Evolutionary conservation across 2,888 invertebrate species (phyloP), one percentile per base, ranked within the genome.

Genomic region (Thelaira solivaga): DNA sequence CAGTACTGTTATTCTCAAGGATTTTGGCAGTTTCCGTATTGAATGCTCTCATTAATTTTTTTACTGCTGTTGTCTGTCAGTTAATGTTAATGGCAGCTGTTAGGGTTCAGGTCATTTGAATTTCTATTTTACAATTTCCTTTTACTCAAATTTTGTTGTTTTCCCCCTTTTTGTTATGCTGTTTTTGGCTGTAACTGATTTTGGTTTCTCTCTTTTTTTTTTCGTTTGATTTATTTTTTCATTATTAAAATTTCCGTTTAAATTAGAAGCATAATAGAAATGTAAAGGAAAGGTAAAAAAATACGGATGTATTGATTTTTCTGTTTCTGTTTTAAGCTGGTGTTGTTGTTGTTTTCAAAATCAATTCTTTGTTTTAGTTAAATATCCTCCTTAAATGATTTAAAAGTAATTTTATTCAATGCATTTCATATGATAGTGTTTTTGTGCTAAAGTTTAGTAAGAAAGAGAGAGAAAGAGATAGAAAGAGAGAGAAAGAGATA

Each of bases 31-130:
- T n/a, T n/a, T n/a, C n/a, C n/a, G n/a, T n/a, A n/a, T n/a, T n/a
- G n/a, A n/a, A n/a, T n/a, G n/a, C n/a, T n/a, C n/a, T n/a, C n/a
- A n/a, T n/a, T n/a, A 4, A 0, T 10, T 3, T 20, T 51, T 6
- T n/a, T 36, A 22, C 3, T 39, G 16, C 20, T 8, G 2, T 22
- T 64, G 55, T 26, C 31, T 26, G 41, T 62, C 22, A 16, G 67
- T 55, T 68, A 68, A 53, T 55, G 53, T 31, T 47, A 55, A 49
- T 75, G 39, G 61, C 68, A 62, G 65, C 71, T 59, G 64, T 31
- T 76, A 59, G 31, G 34, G 41, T 18, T 45, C 55, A 57, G 26
- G 29, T 31, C 18, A 36, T 26, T 55, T n/a, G 5, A 22, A 20
- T 65, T 20, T 2, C 39, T 11, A 0, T 18, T 8, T 31, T 20